A percentile compares a stretch with the other conserved stretches of the same genome.
Evolutionary conservation across 2,888 invertebrate species (phyloP).

Genomic region (Campoplex nolae): DNA sequence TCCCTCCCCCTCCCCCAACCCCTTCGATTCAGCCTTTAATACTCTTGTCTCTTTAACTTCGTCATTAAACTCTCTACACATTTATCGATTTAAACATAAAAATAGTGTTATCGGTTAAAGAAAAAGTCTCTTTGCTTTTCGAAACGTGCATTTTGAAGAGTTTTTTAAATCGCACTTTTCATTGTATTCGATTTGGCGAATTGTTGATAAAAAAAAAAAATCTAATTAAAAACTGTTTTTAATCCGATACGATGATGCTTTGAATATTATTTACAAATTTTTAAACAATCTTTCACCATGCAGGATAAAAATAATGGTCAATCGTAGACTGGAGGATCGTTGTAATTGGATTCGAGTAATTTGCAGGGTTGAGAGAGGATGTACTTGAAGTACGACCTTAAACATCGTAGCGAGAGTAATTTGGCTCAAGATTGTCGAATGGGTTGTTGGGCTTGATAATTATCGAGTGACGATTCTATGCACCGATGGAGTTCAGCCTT

Average conservation of each 20-base stretch:
- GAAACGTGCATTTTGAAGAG: neutral
- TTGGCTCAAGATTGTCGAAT: constrained; percentile 48
- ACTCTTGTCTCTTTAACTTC: constrained; percentile 16
- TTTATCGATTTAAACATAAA: neutral
- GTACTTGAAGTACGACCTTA: neutral
- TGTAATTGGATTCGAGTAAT: neutral
- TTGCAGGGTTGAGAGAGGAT: neutral
- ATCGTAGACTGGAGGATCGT: neutral
- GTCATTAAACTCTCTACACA: neutral
- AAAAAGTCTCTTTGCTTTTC: neutral
- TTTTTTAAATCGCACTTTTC: neutral
- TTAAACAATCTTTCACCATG: no score
- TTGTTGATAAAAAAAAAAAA: no score
- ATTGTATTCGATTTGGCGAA: neutral
- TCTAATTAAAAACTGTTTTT: no score
- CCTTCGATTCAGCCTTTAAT: constrained; percentile 58
- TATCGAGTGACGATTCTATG: constrained; percentile 38
- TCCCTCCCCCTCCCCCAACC: no score
- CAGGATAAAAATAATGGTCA: no score
- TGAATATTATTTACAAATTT: no score
- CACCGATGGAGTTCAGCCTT: neutral
- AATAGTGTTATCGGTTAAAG: neutral
- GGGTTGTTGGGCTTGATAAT: constrained; percentile 45
- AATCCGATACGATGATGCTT: no score
- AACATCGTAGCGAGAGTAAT: constrained; percentile 43